These are phyloP conservation scores for Montipora cactus DNA, from an alignment of 64 coral and sea anemone species.

Conservation along the genomic window DNA sequence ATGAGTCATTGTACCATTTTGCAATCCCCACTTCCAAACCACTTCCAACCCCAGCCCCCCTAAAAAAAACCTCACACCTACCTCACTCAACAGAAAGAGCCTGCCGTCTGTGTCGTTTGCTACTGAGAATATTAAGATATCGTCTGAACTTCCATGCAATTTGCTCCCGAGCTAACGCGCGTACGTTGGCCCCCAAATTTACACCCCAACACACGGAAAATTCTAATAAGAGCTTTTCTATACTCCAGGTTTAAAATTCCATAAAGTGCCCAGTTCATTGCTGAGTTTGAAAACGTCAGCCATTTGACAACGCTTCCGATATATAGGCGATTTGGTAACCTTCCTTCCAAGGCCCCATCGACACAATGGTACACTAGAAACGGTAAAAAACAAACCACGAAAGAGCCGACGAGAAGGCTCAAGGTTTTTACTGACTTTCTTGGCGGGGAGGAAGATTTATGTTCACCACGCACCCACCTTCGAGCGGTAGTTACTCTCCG, in stretches of 20 bases:
- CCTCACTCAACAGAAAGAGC: no score
- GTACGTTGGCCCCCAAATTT: neutral
- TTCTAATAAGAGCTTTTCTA: neutral
- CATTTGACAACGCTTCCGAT: conserved; percentile 46
- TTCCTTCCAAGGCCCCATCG: neutral
- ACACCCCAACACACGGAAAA: neutral
- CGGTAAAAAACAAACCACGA: conserved; percentile 29
- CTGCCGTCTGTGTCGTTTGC: no score
- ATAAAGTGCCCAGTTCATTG: conserved; percentile 67
- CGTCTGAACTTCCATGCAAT: neutral
- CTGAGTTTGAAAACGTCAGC: conserved; percentile 45
- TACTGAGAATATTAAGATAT: neutral
- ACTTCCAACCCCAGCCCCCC: no score
- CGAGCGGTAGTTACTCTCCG: neutral
- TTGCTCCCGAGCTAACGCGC: neutral
- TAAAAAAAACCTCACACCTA: no score
- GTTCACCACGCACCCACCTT: neutral
- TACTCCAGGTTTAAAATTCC: conserved; percentile 44
- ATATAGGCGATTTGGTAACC: conserved; percentile 19
- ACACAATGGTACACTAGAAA: conserved; percentile 31
- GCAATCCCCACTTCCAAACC: no score
- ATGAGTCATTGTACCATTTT: no score
- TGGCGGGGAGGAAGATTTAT: neutral
- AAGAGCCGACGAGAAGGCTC: conserved; percentile 35
- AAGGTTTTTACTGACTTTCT: conserved; percentile 61